These are phyloP conservation scores for Tenebrio molitor DNA, from an alignment of 1,140 invertebrate species.

Conservation along the genomic window DNA sequence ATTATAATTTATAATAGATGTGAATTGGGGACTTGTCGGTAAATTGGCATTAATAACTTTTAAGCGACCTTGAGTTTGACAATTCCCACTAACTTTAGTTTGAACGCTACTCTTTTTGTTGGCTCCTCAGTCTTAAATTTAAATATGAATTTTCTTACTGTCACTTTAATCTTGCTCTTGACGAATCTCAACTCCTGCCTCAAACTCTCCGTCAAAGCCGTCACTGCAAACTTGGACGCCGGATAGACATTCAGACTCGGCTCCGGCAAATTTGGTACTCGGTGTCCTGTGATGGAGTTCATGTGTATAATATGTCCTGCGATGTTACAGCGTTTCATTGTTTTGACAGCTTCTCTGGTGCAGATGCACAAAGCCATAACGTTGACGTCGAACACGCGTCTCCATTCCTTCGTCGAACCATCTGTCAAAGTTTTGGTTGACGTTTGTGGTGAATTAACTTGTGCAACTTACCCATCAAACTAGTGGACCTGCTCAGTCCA, in stretches of 20 bases:
- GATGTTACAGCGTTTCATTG: constrained; percentile 67
- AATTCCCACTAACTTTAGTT: no score
- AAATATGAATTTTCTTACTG: no score
- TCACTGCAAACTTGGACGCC: constrained; percentile 71
- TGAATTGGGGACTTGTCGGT: no score
- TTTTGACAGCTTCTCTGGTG: constrained; percentile 70
- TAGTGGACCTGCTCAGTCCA: constrained; percentile 63
- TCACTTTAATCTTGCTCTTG: constrained; percentile 66
- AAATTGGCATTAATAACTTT: no score
- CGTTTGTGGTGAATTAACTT: not conserved
- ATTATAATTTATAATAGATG: no score
- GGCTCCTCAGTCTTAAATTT: no score
- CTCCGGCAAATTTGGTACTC: constrained; percentile 51
- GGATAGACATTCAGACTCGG: constrained; percentile 67
- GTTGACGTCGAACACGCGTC: constrained; percentile 70
- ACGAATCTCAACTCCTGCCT: constrained; percentile 68
- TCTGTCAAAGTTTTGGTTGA: constrained; percentile 32
- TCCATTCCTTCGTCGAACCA: constrained; percentile 61
- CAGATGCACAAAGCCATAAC: constrained; percentile 71
- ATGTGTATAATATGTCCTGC: constrained; percentile 65
- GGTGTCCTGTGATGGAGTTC: constrained; percentile 71
- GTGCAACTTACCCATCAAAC: constrained; percentile 54
- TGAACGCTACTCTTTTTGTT: no score
- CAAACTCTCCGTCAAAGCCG: constrained; percentile 70
- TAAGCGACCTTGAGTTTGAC: no score